Evolutionary conservation across 2,113 vertebrate species (phyloP), one percentile per base, ranked within the genome.

Genomic region (Podocnemis expansa): DNA sequence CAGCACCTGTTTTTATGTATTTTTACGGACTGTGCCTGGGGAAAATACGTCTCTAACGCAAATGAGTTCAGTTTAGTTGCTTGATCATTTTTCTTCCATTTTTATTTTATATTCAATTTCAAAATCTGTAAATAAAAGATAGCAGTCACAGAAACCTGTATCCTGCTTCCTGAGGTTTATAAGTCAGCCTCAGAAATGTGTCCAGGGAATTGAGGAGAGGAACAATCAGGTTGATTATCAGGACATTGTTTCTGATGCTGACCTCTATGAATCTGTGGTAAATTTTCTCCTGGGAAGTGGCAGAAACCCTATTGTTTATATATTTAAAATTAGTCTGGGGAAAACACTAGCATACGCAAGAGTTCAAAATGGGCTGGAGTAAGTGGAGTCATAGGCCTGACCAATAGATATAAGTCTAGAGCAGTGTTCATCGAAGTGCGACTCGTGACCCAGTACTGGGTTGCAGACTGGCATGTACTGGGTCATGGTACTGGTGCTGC

Each of bases 81-180:
- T 4, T 45, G 1, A 14, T 49, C 47, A 52, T 52, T 5, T 58
- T 63, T 55, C 55, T 84, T 56, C 47, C 1, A 19, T 84, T 88
- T 95, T 93, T 29, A 56, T 80, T 91, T 95, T 93, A 60, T 63
- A 41, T 63, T 43, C 8, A 70, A 84, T 94, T 96, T 82, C 47
- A 67, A 87, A 31, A 49, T 11, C 6, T 38, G 81, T 41, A 80
- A 25, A 45, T 76, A 76, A 45, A 76, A 76, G 21, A 76, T 43
- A n/a, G 31, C 43, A 29, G 73, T 22, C 41, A 45, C 38, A 76
- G 45, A 43, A 76, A 45, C 12, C 11, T 76, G 24, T 43, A 27
- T 45, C 41, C 73, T 76, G 24, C 43, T 76, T 45, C 70, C 87
- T 87, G 56, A 19, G 86, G 41, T 11, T 84, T 91, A 85, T 34